phyloP scores from a whole-genome alignment of 2,888 invertebrate species.

The Cataglyphis cursor region DNA sequence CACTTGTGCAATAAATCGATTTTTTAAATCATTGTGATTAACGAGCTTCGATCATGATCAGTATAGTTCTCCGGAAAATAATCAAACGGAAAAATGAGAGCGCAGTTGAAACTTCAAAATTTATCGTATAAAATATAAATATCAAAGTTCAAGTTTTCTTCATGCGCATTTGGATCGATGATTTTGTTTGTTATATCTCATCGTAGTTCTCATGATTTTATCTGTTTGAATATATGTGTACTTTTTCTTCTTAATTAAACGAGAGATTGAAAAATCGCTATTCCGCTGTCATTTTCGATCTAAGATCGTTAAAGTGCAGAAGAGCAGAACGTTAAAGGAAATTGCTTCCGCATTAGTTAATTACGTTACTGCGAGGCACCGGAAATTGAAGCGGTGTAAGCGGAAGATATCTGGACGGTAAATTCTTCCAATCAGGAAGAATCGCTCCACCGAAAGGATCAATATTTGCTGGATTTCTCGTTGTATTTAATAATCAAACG shows the following conservation, averaged over 20 bases:
- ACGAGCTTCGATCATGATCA: conserved; percentile 18
- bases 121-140: not conserved
- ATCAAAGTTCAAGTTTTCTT: not conserved
- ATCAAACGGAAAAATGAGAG: not conserved
- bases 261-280: conserved; percentile 9
- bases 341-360: conserved; percentile 57
- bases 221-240: not conserved
- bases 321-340: conserved; percentile 32
- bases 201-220: not conserved
- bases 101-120: not conserved
- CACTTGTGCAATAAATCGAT: conserved; percentile 26
- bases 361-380: conserved; percentile 39
- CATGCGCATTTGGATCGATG: too few species aligned
- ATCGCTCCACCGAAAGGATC: conserved; percentile 7
- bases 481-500: conserved; percentile 5
- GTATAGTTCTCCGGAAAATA: not conserved
- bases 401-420: conserved; percentile 9
- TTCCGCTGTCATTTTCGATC: conserved; percentile 19
- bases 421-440: conserved; percentile 46
- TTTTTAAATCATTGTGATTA: conserved; percentile 36
- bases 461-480: conserved; percentile 24
- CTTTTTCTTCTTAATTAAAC: conserved; percentile 4
- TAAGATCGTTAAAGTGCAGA: conserved; percentile 33
- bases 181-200: not conserved
- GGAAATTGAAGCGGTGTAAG: conserved; percentile 50